Percentiles rank a stretch among this genome's conserved stretches.
phyloP scores from a whole-genome alignment of 92 coral and sea anemone genomes.

The Bergia puertoricense region DNA sequence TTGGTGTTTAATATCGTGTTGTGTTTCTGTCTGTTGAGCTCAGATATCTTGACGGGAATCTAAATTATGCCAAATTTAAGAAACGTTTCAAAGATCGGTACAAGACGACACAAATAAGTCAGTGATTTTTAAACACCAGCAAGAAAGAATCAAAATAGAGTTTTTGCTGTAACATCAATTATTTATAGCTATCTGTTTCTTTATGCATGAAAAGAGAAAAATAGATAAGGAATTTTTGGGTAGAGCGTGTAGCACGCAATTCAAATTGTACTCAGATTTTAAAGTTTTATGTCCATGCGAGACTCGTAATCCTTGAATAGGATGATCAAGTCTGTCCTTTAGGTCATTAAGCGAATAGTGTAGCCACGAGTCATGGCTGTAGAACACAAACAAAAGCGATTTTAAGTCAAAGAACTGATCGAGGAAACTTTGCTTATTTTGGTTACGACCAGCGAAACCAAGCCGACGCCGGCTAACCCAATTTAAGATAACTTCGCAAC shows the following conservation, averaged over 20 bases:
- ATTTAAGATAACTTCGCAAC: background rate
- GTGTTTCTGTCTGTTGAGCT: conserved; percentile 17
- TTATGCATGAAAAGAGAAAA: conserved; percentile 5
- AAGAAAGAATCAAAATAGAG: background rate
- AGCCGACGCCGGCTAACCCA: background rate
- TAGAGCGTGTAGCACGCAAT: conserved; percentile 2
- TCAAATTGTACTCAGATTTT: background rate
- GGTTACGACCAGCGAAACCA: conserved; percentile 2
- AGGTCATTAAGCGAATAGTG: background rate
- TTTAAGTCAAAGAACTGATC: background rate
- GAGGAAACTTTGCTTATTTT: conserved; percentile 22
- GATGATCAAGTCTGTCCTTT: background rate
- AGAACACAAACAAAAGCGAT: conserved; percentile 12
- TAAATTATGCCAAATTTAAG: conserved; percentile 24
- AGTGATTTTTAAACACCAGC: background rate
- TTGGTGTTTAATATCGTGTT: conserved; percentile 10
- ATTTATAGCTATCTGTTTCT: conserved; percentile 17
- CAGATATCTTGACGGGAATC: conserved; percentile 35
- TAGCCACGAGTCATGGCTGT: background rate
- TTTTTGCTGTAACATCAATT: conserved; percentile 19
- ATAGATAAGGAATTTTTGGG: background rate
- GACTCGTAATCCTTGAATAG: background rate
- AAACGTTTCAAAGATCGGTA: background rate
- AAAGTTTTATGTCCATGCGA: background rate
- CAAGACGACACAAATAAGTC: background rate